Conservation (phyloP, 1,140 invertebrate genomes). For the Drosophila chauvacae region DNA sequence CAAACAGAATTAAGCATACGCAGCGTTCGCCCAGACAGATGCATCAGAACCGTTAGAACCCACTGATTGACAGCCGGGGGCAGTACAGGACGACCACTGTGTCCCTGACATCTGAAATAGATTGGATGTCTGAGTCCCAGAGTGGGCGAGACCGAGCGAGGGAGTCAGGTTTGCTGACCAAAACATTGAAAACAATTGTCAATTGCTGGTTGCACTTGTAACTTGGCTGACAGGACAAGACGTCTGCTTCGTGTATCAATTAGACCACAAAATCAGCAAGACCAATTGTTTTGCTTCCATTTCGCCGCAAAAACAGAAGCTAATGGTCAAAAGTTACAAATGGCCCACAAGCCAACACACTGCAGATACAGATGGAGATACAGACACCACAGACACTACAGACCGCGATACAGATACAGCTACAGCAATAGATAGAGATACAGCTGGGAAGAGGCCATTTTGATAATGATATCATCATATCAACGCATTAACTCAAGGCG, state of each 20-base stretch:
- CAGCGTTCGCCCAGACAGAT: constrained; percentile 47
- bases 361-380: not conserved
- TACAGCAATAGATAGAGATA: constrained; percentile 6
- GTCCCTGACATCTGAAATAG: constrained; percentile 69
- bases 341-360: constrained; percentile 37
- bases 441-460: constrained; percentile 35
- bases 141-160: not conserved
- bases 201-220: constrained; percentile 70
- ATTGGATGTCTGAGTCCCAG: constrained; percentile 50
- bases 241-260: constrained; percentile 68
- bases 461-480: constrained; percentile 73
- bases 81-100: constrained; percentile 20
- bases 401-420: constrained; percentile 3
- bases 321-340: constrained; percentile 77
- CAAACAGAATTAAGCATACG: constrained; percentile 68
- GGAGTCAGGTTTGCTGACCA: constrained; percentile 47
- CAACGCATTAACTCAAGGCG: constrained; percentile 69
- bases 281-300: constrained; percentile 62
- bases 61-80: constrained; percentile 65
- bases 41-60: constrained; percentile 27
- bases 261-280: constrained; percentile 72
- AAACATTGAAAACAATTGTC: constrained; percentile 79
- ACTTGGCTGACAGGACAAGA: constrained; percentile 62
- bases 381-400: constrained; percentile 4
- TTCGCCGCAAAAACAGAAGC: constrained; percentile 72